phyloP scores from a whole-genome alignment of 2,113 vertebrate genomes.

The Mirza zaza region DNA sequence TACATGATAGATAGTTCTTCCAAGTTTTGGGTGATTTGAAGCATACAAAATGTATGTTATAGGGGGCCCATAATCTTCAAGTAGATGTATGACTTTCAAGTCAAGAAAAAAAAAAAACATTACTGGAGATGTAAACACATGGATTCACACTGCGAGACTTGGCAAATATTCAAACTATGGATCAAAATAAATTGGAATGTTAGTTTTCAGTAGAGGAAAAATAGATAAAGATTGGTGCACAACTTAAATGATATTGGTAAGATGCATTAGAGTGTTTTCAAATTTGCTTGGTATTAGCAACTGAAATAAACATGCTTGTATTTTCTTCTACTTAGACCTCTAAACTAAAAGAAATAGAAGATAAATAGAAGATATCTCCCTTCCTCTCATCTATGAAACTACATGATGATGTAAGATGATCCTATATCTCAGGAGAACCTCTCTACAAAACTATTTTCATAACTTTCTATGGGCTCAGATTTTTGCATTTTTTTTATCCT shows the following conservation, averaged over 20 bases:
- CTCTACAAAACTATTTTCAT: neutral
- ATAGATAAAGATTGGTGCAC: neutral
- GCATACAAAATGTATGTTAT: neutral
- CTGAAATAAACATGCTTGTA: neutral
- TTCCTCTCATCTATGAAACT: neutral
- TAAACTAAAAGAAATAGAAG: neutral
- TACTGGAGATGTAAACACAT: no score
- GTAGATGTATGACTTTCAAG: neutral
- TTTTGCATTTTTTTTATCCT: neutral
- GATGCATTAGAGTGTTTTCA: neutral
- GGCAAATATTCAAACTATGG: neutral
- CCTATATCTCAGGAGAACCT: neutral
- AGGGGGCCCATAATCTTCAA: neutral
- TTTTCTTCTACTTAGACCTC: neutral
- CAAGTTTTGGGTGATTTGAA: neutral
- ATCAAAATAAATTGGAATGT: neutral
- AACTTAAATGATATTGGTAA: neutral
- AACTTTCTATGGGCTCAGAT: neutral
- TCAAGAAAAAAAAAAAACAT: neutral
- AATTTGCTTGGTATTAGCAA: neutral
- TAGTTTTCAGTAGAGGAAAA: neutral
- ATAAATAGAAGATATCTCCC: no score
- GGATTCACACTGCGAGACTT: neutral
- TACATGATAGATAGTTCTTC: neutral
- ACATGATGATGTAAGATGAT: neutral